Conservation (phyloP, 2,113 vertebrate species). For the Kobus ellipsiprymnus region DNA sequence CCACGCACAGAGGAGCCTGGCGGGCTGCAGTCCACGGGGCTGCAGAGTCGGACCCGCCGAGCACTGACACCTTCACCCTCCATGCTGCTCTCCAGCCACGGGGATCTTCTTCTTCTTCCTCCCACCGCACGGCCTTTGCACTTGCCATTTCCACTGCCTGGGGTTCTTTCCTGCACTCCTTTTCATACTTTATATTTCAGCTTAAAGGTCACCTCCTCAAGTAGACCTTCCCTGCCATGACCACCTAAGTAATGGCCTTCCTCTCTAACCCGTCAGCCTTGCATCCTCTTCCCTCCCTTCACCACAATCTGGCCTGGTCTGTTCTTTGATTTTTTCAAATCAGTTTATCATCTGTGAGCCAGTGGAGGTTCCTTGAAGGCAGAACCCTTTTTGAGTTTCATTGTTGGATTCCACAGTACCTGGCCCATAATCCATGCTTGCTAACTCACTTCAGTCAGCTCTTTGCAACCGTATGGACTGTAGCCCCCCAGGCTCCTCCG, state of each 20-base stretch:
- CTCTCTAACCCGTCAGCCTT: background rate
- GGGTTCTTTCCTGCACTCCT: background rate
- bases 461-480: background rate
- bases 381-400: background rate
- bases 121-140: background rate
- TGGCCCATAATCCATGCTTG: background rate
- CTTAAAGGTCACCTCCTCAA: background rate
- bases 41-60: fast-evolving
- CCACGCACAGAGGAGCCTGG: background rate
- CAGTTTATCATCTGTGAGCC: background rate
- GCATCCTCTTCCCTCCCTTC: background rate
- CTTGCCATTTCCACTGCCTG: background rate
- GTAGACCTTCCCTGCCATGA: background rate
- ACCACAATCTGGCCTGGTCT: background rate
- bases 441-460: background rate
- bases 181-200: background rate
- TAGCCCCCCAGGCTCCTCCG: background rate
- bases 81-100: fast-evolving
- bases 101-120: background rate
- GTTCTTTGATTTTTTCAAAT: background rate
- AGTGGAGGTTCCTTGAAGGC: background rate
- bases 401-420: fast-evolving
- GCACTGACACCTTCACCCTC: background rate
- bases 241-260: background rate
- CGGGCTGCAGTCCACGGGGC: fast-evolving